Percentiles rank a stretch among this genome's conserved stretches.
Evolutionary conservation across 2,113 vertebrate genomes (phyloP).

Genomic region (Scatophagus argus): DNA sequence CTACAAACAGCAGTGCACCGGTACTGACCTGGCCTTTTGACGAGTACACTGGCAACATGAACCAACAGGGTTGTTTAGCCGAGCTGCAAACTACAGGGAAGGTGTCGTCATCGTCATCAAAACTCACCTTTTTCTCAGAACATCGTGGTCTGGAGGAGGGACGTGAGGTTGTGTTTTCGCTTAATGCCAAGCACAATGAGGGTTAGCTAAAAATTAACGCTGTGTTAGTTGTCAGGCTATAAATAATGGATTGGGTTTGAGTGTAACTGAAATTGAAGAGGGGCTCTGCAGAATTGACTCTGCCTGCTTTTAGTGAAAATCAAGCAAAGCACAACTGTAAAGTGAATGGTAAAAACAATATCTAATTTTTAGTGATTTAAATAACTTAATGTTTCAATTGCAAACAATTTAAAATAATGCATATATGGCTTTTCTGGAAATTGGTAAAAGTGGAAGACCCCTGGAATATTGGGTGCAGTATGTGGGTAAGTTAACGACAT

Average conservation of each 20-base stretch:
- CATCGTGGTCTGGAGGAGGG: neutral
- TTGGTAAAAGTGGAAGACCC: constrained; percentile 3
- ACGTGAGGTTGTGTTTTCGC: neutral
- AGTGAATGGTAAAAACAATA: neutral
- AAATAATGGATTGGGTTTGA: constrained; percentile 9
- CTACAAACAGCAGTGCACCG: constrained; percentile 78
- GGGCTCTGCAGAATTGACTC: constrained; percentile 1
- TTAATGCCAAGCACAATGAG: neutral
- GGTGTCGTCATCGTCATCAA: constrained; percentile 9
- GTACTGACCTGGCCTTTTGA: constrained; percentile 60
- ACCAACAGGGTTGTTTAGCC: constrained; percentile 43
- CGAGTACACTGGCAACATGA: constrained; percentile 64
- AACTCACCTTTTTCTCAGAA: constrained; percentile 50
- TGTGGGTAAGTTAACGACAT: constrained; percentile 14
- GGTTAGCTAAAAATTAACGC: neutral
- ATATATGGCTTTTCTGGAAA: neutral
- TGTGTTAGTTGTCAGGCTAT: neutral
- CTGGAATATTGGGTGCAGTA: constrained; percentile 19
- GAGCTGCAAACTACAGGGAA: constrained; percentile 2
- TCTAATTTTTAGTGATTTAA: neutral
- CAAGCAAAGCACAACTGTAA: neutral
- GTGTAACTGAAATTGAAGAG: constrained; percentile 19
- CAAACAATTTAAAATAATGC: neutral
- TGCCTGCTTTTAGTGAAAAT: constrained; percentile 6
- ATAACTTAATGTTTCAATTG: neutral